These are phyloP conservation scores for Periophthalmus magnuspinnatus DNA, from an alignment of 2,797 vertebrate genomes.

Conservation along the genomic window DNA sequence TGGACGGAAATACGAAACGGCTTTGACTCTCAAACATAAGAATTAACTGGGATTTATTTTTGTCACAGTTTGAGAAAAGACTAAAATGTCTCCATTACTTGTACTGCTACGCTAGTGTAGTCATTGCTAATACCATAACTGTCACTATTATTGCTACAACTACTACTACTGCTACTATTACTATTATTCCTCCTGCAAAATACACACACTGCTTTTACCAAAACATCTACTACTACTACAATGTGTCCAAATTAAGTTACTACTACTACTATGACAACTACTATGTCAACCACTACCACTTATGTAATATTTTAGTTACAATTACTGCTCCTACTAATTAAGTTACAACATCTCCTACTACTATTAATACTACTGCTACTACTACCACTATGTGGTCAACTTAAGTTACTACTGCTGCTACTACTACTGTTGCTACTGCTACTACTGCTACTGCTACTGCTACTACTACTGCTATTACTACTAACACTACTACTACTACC, in stretches of 20 bases:
- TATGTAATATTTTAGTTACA: too few species aligned
- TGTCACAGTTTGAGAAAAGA: neutral
- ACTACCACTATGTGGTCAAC: neutral
- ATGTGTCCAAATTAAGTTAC: neutral
- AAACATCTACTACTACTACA: neutral
- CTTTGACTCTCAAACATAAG: constrained; percentile 6
- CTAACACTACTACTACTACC: neutral
- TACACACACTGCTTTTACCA: neutral
- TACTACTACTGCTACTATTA: constrained; percentile 1
- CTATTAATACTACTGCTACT: constrained; percentile 1
- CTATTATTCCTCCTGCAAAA: constrained; percentile 10
- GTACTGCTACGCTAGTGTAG: neutral
- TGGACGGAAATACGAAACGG: constrained; percentile 15
- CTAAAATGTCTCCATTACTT: neutral
- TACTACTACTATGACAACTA: neutral
- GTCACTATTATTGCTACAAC: neutral
- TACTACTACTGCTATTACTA: too few species aligned
- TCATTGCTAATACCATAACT: neutral
- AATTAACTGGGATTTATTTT: constrained; percentile 12
- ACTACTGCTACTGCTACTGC: too few species aligned
- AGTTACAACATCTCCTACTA: neutral
- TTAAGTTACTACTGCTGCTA: neutral
- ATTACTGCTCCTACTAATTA: neutral
- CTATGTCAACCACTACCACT: too few species aligned
- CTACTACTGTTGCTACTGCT: too few species aligned